Evolutionary conservation across 1,140 invertebrate genomes (phyloP).

Genomic region (Pseudomyrmex cubaensis): DNA sequence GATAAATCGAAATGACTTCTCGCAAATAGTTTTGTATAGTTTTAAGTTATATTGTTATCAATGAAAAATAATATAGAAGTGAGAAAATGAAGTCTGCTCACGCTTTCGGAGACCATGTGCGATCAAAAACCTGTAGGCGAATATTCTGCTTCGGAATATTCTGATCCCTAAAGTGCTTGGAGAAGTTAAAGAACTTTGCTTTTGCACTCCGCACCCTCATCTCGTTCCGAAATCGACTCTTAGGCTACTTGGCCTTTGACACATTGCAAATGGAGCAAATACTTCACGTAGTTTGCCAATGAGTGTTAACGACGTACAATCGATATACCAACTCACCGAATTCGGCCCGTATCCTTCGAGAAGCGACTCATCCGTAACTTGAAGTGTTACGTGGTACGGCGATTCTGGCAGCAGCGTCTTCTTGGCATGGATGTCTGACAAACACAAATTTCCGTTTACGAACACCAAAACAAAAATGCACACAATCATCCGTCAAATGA

Average conservation of each 20-base stretch:
- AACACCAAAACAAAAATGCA: neutral
- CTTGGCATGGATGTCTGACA: slow-evolving; percentile 77
- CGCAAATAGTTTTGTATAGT: neutral
- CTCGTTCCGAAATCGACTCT: neutral
- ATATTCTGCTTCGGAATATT: neutral
- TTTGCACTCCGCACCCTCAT: neutral
- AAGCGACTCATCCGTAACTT: slow-evolving; percentile 80
- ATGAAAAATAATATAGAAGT: neutral
- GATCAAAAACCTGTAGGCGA: neutral
- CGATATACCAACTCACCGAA: slow-evolving; percentile 74
- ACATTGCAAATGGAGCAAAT: slow-evolving; percentile 39
- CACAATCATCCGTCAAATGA: neutral
- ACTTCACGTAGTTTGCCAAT: slow-evolving; percentile 25
- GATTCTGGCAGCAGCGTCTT: slow-evolving; percentile 82
- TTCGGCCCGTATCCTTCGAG: slow-evolving; percentile 77
- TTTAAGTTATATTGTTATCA: neutral
- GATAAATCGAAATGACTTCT: neutral
- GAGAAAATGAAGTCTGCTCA: neutral
- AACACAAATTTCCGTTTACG: neutral
- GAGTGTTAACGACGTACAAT: slow-evolving; percentile 42
- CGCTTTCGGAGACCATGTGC: neutral
- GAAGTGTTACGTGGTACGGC: slow-evolving; percentile 82
- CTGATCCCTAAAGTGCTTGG: slow-evolving; percentile 13
- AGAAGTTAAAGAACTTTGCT: slow-evolving; percentile 32
- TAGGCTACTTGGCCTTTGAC: slow-evolving; percentile 33